Evolutionary conservation across 2,113 vertebrate species (phyloP).

Genomic region (Mugil cephalus): DNA sequence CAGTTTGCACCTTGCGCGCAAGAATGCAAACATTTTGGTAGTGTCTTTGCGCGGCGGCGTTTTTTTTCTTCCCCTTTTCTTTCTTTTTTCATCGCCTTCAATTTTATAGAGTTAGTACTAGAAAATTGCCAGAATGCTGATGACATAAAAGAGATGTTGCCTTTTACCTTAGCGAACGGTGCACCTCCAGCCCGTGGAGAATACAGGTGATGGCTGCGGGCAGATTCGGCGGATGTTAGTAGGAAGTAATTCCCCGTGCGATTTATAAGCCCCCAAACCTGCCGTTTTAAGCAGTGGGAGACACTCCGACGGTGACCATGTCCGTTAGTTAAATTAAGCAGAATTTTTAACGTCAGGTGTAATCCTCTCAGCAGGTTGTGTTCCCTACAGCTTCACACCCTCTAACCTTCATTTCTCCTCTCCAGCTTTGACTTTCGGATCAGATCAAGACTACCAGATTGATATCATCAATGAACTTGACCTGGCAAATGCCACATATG

Average conservation of each 20-base stretch:
- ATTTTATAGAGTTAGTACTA: constrained; percentile 13
- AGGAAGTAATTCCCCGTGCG: neutral
- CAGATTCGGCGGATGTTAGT: constrained; percentile 6
- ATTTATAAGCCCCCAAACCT: constrained; percentile 20
- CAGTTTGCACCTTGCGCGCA: constrained; percentile 39
- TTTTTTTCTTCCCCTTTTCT: neutral
- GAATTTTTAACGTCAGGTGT: neutral
- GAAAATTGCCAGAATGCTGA: neutral
- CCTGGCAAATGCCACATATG: constrained; percentile 90
- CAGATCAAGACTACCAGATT: constrained; percentile 92
- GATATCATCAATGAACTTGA: constrained; percentile 93
- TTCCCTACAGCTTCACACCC: neutral
- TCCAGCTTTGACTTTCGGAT: constrained; percentile 89
- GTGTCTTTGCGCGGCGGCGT: neutral
- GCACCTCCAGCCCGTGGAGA: constrained; percentile 17
- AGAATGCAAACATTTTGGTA: neutral
- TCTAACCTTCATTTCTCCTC: constrained; percentile 54
- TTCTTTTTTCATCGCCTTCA: neutral
- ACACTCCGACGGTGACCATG: neutral
- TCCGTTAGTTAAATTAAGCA: constrained; percentile 1
- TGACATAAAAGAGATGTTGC: neutral
- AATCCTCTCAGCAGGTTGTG: constrained; percentile 3
- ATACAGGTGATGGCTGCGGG: constrained; percentile 60
- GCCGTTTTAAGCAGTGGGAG: constrained; percentile 14
- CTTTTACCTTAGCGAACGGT: constrained; percentile 12